phyloP scores from a whole-genome alignment of 2,113 vertebrate genomes.

The Lutjanus erythropterus region DNA sequence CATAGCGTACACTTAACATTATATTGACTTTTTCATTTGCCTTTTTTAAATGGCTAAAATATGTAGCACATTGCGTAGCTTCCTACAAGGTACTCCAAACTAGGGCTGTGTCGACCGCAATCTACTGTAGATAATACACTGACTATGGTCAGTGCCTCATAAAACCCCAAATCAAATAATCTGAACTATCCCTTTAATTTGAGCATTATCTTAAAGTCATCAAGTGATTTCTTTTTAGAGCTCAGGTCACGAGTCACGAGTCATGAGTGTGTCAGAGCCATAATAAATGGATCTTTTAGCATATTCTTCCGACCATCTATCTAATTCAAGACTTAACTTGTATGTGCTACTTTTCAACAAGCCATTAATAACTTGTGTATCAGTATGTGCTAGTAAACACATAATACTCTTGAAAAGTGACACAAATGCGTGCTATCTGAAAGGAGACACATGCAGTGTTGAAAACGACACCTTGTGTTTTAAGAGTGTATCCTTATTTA shows the following conservation, averaged over 20 bases:
- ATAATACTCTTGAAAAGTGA: constrained; percentile 20
- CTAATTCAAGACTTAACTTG: constrained; percentile 16
- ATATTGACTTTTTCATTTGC: no score
- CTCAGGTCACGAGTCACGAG: neutral
- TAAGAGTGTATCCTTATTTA: constrained; percentile 65
- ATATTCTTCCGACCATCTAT: neutral
- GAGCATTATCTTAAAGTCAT: no score
- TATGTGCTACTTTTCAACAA: constrained; percentile 7
- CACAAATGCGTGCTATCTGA: constrained; percentile 19
- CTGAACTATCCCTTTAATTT: neutral
- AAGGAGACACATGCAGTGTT: constrained; percentile 13
- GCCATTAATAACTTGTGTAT: constrained; percentile 13
- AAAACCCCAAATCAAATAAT: no score
- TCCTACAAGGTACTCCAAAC: no score
- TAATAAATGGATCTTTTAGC: neutral
- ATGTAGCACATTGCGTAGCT: no score
- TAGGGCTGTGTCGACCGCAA: no score
- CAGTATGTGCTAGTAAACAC: constrained; percentile 2
- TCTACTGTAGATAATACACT: no score
- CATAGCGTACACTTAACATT: no score
- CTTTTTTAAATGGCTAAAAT: no score
- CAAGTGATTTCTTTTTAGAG: neutral
- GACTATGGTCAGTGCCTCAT: no score
- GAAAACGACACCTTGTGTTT: constrained; percentile 54
- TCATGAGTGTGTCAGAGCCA: neutral